Percentiles rank a stretch among this genome's conserved stretches.
Conservation (phyloP, 2,888 invertebrate genomes). For the Oscheius sp. region DNA sequence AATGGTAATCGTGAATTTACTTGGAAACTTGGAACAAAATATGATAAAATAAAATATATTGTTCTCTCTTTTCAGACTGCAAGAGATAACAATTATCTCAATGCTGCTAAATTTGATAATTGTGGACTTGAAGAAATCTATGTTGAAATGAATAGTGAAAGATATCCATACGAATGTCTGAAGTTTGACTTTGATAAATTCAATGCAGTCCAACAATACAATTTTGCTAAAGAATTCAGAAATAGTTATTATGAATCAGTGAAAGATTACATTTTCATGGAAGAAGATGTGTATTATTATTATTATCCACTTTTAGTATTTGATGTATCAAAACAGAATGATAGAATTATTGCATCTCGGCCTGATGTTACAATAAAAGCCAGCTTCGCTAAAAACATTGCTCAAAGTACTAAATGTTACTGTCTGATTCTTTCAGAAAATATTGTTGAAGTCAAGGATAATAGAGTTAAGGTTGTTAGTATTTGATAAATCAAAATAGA, state of each 20-base stretch:
- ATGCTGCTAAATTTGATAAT: no score
- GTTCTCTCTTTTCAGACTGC: no score
- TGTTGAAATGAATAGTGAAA: no score
- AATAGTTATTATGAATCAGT: slow-evolving; percentile 50
- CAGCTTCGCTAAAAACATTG: slow-evolving; percentile 38
- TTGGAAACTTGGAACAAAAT: no score
- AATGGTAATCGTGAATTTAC: no score
- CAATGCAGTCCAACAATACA: slow-evolving; percentile 53
- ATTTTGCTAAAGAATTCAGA: slow-evolving; percentile 56
- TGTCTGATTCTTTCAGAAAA: neutral
- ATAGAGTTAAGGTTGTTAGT: slow-evolving; percentile 46
- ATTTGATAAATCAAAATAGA: no score
- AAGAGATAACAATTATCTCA: no score
- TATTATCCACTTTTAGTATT: slow-evolving; percentile 51
- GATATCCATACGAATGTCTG: slow-evolving; percentile 57
- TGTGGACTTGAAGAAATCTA: no score
- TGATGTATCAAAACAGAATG: slow-evolving; percentile 55
- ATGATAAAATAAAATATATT: no score
- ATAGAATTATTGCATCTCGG: slow-evolving; percentile 52
- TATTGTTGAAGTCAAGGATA: slow-evolving; percentile 4
- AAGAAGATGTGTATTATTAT: slow-evolving; percentile 35
- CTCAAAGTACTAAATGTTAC: slow-evolving; percentile 37
- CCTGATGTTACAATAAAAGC: slow-evolving; percentile 56
- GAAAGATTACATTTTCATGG: slow-evolving; percentile 52
- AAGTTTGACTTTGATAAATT: slow-evolving; percentile 55